Conservation (phyloP, 37 sponge, comb jelly and placozoan species). For the Beroe forskalii region DNA sequence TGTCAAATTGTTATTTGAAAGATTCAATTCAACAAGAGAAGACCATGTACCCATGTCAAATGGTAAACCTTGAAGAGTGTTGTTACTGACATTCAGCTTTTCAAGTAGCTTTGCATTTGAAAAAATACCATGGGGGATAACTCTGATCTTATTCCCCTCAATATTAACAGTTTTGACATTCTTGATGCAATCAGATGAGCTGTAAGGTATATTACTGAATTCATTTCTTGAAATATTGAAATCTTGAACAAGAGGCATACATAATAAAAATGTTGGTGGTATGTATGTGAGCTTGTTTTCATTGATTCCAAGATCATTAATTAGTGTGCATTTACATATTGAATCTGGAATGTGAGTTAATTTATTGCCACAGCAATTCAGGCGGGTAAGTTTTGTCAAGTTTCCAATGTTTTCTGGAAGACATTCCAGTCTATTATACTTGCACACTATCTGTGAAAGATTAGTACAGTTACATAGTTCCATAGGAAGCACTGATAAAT, state of each 20-base stretch:
- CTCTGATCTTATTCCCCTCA: slow-evolving; percentile 44
- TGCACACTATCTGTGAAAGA: slow-evolving; percentile 32
- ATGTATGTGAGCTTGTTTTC: slow-evolving; percentile 12
- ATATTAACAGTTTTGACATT: slow-evolving; percentile 30
- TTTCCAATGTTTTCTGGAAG: slow-evolving; percentile 34
- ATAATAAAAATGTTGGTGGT: neutral
- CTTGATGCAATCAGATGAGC: slow-evolving; percentile 18
- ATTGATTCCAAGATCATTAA: slow-evolving; percentile 47
- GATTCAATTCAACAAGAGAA: slow-evolving; percentile 27
- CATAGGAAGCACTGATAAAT: neutral
- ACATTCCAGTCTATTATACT: slow-evolving; percentile 16
- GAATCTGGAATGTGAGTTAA: neutral
- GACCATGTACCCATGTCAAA: slow-evolving; percentile 38
- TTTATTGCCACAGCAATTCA: slow-evolving; percentile 34
- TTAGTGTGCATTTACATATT: neutral
- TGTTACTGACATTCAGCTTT: slow-evolving; percentile 34
- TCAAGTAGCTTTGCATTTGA: neutral
- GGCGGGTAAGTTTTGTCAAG: slow-evolving; percentile 4
- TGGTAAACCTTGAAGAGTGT: slow-evolving; percentile 3
- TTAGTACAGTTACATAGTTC: slow-evolving; percentile 7
- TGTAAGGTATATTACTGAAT: slow-evolving; percentile 22
- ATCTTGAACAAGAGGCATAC: neutral
- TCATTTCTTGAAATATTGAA: slow-evolving; percentile 42
- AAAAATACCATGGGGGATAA: slow-evolving; percentile 56
- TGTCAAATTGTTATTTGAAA: slow-evolving; percentile 38